Conservation (phyloP, 2,113 vertebrate genomes). For the Hystrix brachyura region DNA sequence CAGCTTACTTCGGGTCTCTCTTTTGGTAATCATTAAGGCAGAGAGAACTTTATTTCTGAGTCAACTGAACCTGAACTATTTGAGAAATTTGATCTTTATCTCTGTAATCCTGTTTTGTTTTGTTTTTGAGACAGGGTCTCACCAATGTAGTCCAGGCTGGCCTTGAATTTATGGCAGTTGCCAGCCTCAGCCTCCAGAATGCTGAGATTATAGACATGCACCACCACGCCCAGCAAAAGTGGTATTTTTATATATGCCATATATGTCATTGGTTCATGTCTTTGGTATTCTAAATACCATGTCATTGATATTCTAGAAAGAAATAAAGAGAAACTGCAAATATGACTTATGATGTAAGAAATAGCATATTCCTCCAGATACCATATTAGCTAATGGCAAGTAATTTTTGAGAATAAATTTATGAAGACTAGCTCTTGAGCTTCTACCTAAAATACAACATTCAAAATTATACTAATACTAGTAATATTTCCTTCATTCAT, state of each 20-base stretch:
- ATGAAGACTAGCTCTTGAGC: neutral
- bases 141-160: neutral
- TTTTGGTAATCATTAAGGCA: neutral
- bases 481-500: conserved; percentile 47
- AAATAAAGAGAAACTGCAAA: conserved; percentile 58
- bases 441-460: conserved; percentile 25
- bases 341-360: conserved; percentile 1
- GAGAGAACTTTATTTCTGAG: neutral
- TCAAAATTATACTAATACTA: neutral
- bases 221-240: neutral
- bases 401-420: conserved; percentile 54
- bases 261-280: neutral
- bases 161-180: neutral
- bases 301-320: conserved; percentile 29
- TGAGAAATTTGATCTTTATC: neutral
- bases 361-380: neutral
- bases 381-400: conserved; percentile 44
- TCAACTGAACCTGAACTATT: neutral
- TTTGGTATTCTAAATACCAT: neutral
- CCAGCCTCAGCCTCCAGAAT: neutral
- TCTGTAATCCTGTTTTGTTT: neutral
- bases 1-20: neutral
- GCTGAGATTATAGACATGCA: neutral
- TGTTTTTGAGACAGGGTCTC: neutral
- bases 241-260: neutral